Evolutionary conservation across 2,113 vertebrate species (phyloP), one percentile per base, ranked within the genome.

Genomic region (Podarcis muralis): DNA sequence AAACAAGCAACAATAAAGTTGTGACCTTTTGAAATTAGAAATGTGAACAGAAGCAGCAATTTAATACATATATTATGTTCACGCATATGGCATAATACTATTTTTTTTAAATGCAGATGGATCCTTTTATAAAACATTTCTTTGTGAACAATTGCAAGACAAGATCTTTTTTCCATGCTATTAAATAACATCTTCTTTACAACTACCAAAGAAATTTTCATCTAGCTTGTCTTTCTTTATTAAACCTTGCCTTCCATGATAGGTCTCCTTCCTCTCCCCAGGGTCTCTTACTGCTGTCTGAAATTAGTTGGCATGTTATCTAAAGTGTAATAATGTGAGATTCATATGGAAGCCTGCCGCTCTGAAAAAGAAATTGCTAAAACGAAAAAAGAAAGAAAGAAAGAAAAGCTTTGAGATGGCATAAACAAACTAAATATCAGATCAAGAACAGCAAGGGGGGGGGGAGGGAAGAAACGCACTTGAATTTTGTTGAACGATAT

Each of bases 251-350:
- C 40, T 35, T 88, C 43, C 27, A 69, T 57, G 8, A 32, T 78
- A 88, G 32, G n/a, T 20, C 53, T 71, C 15, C 75, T 53, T 25
- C 16, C 25, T 16, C 11, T 25, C 71, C 43, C 43, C 35, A 84
- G 48, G 25, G 65, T 78, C 18, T 78, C 7, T 66, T 78, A 57
- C 62, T 59, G 25, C 53, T 69, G 20, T 32, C 53, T 88, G n/a
- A 76, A 57, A 88, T 84, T 78, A 79, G 65, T 30, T 78, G 65
- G 16, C 72, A 69, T 69, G n/a, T 84, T 84, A 84, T 77, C 48
- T 78, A 66, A 81, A 84, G 65, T n/a, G 30, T 40, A 76, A 76
- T 78, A 37, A 32, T 53, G 40, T 69, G 30, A 57, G 40, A 37
- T 68, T 37, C 62, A 35, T 68, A 69, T 30, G 69, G 37, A 77